phyloP scores from a whole-genome alignment of 2,797 vertebrate genomes.

The Ataeniobius toweri region DNA sequence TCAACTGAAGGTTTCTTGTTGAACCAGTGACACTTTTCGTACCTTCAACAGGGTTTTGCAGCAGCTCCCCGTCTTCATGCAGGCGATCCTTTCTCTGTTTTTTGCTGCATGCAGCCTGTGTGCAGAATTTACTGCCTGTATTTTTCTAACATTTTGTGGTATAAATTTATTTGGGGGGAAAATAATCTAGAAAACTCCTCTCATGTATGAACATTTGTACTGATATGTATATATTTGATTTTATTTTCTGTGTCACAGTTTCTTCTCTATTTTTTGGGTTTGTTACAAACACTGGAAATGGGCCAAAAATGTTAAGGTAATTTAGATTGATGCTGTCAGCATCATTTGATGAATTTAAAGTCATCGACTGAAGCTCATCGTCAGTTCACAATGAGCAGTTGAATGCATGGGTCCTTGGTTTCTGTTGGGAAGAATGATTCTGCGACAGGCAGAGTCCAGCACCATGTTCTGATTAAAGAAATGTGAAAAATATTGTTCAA shows the following conservation, averaged over 20 bases:
- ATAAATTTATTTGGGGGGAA: not conserved
- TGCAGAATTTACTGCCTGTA: not conserved
- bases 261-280: not conserved
- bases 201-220: not conserved
- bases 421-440: not conserved
- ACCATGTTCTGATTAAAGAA: not conserved
- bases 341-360: not conserved
- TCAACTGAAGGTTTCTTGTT: not conserved
- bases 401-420: not conserved
- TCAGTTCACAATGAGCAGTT: not conserved
- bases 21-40: not conserved
- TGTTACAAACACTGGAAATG: slow-evolving; percentile 22
- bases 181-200: not conserved
- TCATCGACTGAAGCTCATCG: fast-evolving
- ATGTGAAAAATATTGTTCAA: not conserved
- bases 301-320: not conserved
- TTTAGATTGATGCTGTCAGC: fast-evolving
- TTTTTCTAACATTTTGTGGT: not conserved
- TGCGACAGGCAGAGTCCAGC: not conserved
- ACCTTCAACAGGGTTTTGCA: not conserved
- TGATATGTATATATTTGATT: not conserved
- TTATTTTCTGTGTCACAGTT: not conserved
- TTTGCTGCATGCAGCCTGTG: not conserved
- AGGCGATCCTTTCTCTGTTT: not conserved
- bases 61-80: not conserved